Evolutionary conservation across 64 coral and sea anemone genomes (phyloP).

Genomic region (Stichodactyla helianthus): DNA sequence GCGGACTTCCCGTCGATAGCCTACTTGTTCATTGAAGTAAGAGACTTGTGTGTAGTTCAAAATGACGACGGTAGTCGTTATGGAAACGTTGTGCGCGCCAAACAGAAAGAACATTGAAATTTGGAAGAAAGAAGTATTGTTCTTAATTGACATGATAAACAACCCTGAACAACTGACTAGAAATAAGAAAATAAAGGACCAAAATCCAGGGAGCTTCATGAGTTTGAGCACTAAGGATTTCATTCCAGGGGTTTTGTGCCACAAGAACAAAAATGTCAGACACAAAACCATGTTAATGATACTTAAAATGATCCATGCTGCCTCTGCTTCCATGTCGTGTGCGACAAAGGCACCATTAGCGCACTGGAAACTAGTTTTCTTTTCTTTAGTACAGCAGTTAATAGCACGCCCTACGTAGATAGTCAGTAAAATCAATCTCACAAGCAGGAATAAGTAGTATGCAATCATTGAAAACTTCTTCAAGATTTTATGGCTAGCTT

Average conservation of each 20-base stretch:
- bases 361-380: constrained; percentile 16
- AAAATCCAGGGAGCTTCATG: constrained; percentile 24
- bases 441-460: neutral
- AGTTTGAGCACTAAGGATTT: neutral
- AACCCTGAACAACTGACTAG: neutral
- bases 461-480: neutral
- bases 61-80: neutral
- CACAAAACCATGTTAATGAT: neutral
- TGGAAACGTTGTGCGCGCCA: neutral
- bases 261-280: neutral
- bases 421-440: neutral
- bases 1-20: neutral
- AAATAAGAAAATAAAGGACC: neutral
- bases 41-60: constrained; percentile 28
- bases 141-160: constrained; percentile 15
- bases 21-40: neutral
- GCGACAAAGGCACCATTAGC: neutral
- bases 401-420: constrained; percentile 23
- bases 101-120: neutral
- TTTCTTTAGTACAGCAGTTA: constrained; percentile 24
- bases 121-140: neutral
- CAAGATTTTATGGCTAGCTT: neutral
- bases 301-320: constrained; percentile 11
- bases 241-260: constrained; percentile 12
- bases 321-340: constrained; percentile 26